Evolutionary conservation across 2,797 vertebrate species (phyloP).

Genomic region (Rachycentron canadum): DNA sequence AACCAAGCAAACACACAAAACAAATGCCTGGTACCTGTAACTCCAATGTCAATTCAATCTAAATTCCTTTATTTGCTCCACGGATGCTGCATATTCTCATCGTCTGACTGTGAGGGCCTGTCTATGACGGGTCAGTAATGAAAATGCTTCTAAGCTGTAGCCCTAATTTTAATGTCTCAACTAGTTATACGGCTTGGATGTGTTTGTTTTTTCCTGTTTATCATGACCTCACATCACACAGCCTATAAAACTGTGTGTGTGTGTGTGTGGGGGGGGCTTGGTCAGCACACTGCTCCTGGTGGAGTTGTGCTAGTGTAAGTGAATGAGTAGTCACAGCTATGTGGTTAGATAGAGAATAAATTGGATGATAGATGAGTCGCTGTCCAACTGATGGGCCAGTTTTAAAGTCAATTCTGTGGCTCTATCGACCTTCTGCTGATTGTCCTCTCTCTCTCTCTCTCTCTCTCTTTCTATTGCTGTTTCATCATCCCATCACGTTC

Average conservation of each 20-base stretch:
- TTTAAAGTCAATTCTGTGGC: conserved; percentile 75
- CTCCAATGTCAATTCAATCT: no score
- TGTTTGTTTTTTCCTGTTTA: background rate
- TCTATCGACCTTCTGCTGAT: conserved; percentile 66
- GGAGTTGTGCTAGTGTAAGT: conserved; percentile 68
- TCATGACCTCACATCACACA: background rate
- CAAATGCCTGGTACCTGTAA: background rate
- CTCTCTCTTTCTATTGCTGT: conserved; percentile 53
- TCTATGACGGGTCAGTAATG: background rate
- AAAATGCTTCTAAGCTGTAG: background rate
- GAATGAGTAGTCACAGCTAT: conserved; percentile 76
- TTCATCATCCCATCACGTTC: conserved; percentile 68
- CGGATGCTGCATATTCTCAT: background rate
- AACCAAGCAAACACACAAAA: no score
- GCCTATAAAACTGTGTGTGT: conserved; percentile 20
- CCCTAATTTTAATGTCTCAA: background rate
- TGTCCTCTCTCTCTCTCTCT: conserved; percentile 52
- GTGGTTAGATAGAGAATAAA: conserved; percentile 76
- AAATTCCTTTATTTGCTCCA: no score
- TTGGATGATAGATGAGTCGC: conserved; percentile 80
- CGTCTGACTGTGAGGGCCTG: background rate
- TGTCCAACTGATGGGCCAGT: conserved; percentile 69
- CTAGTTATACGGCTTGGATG: background rate
- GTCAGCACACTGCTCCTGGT: conserved; percentile 56
- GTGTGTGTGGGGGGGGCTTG: conserved; percentile 34